These are phyloP conservation scores for Pholis gunnellus DNA, from an alignment of 2,113 vertebrate species.

Conservation along the genomic window DNA sequence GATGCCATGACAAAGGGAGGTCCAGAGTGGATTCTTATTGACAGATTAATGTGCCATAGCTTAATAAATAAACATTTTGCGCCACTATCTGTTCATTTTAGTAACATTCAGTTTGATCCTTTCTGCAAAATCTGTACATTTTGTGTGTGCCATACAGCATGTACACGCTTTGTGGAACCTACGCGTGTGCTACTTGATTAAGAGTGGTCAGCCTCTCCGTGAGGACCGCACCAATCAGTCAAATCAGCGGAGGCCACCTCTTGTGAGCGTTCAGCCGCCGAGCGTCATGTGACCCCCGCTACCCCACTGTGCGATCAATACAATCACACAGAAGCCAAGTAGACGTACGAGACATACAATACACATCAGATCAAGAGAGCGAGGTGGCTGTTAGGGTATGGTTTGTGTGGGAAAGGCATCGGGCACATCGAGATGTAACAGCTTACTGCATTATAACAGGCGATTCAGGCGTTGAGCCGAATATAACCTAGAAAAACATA, in stretches of 20 bases:
- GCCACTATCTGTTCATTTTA: not conserved
- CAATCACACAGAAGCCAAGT: not conserved
- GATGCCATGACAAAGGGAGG: slow-evolving; percentile 18
- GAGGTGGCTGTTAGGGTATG: not conserved
- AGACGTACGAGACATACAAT: not conserved
- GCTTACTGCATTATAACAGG: not conserved
- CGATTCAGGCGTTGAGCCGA: not conserved
- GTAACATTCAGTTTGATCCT: not conserved
- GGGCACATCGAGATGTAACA: not conserved
- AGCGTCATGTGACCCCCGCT: not conserved
- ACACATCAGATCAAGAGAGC: not conserved
- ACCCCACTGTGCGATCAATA: not conserved
- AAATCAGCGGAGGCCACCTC: not conserved
- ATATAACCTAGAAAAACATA: not conserved
- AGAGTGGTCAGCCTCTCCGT: not conserved
- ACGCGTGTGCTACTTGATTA: not conserved
- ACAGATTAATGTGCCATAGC: not conserved
- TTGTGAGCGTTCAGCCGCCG: not conserved
- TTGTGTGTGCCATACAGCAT: not conserved
- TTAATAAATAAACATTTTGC: not conserved
- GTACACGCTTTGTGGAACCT: not conserved
- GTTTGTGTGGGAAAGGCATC: not conserved
- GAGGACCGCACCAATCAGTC: not conserved
- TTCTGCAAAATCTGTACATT: not conserved
- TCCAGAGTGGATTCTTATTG: not conserved